Base-by-base conservation (phyloP, 1,140 invertebrate species). In the Drosophila willistoni region DNA sequence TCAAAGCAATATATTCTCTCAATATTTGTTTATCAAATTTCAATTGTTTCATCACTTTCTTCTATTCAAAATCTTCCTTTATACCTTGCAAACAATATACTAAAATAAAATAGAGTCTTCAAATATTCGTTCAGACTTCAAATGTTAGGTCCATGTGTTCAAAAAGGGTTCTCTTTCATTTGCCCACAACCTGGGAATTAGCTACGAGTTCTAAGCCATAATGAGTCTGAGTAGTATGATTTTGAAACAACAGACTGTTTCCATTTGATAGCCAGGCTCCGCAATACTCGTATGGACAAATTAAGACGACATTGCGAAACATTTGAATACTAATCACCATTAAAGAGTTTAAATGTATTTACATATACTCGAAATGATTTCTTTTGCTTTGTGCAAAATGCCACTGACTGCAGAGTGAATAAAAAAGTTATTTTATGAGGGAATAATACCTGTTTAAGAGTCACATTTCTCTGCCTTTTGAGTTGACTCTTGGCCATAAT, bases 401-500 rank as follows among this genome's bases (percentile, higher is more conserved):
- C 29, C 29, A 29, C 29, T 29, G 5, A 29, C 5, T 29, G 44
- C 17, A 9, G 22, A 22, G 44, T 51, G 17, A 9, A 51, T 22
- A 51, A 51, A 51, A 51, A 51, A 9, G 10, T 51, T 22, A 51
- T 12, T 12, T 9, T 12, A 51, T 51, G 17, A 22, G 44, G 10
- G 1, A 51, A 51, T 13, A 39, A 39, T 39, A 51, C 44, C 19
- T 19, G 44, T 51, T 51, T 51, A 39, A 39, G 3, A 39, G 36
- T 7, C 17, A 51, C 44, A 51, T 22, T 41, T 39, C 34, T 19
- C 17, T 60, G 34, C 3, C 60, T 42, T 29, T 29, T 7, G 19
- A 62, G 60, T 56, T 56, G 12, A 29, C 54, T 25, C 25, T 56
- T 56, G 19, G 12, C 22, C 54, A 56, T 56, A 25, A 56, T 33